Evolutionary conservation across 2,888 invertebrate species (phyloP).

Genomic region (Fissipunctia ypsillon): DNA sequence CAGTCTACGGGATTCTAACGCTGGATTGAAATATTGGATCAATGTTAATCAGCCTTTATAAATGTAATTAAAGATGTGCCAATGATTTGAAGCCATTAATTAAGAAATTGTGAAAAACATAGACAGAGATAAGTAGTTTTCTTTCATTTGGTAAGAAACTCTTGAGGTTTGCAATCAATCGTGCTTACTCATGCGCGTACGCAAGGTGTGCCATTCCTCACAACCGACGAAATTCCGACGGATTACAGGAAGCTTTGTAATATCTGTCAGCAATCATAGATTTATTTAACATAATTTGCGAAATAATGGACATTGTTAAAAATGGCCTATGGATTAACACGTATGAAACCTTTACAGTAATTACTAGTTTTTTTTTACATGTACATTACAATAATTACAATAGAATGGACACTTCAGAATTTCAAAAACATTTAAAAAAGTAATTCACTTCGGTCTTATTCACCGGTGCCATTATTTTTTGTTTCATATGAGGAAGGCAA

Average conservation of each 20-base stretch:
- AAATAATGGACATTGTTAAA: no score
- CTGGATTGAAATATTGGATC: neutral
- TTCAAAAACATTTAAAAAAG: no score
- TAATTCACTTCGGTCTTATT: no score
- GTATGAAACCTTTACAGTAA: no score
- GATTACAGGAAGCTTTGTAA: conserved; percentile 41
- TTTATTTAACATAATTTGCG: conserved; percentile 13
- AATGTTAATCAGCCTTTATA: neutral
- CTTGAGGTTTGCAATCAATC: conserved; percentile 21
- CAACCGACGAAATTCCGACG: conserved; percentile 27
- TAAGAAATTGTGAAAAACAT: neutral
- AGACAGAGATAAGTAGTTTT: conserved; percentile 2
- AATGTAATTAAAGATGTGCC: neutral
- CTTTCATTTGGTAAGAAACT: neutral
- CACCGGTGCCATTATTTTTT: no score
- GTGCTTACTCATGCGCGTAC: conserved; percentile 36
- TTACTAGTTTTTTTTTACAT: no score
- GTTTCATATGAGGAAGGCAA: no score
- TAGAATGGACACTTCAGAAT: no score
- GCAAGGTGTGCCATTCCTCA: conserved; percentile 39
- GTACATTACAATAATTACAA: no score
- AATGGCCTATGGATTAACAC: no score
- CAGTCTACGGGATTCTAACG: neutral
- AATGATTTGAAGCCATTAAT: neutral
- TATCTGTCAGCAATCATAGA: conserved; percentile 26